Evolutionary conservation across 1,140 invertebrate genomes (phyloP), one percentile per base, ranked within the genome.

Genomic region (Cydia pomonella): DNA sequence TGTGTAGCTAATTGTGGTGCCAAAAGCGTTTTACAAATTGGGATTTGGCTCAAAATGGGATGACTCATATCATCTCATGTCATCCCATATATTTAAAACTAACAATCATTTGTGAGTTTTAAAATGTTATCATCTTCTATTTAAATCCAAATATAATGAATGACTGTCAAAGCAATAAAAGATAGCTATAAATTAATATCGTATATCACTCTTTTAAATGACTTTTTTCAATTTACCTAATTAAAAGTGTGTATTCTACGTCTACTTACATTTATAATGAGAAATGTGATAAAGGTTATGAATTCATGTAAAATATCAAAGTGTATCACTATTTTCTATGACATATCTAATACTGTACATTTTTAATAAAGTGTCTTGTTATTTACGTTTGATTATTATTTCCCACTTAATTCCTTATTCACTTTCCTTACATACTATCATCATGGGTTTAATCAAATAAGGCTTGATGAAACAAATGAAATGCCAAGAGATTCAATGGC

Each of bases 321-420:
- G 73, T 74, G 72, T 79, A 79, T 78, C 76, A 72, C 64, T 77
- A 80, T 78, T 79, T 73, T 81, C 77, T 72, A 75, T 78, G 77
- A 83, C 82, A 83, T 83, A 83, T 83, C 82, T 81, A 79, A 76
- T 75, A 69, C 74, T 78, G 73, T 76, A 75, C 72, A 73, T 77
- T 81, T 79, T 75, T 64, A 16, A 78, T 73, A 64, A 77, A 78
- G 50, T 74, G 53, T 79, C 75, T 81, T 75, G 62, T 79, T 76
- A 78, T 73, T 79, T n/a, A 7, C 7, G 3, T 50, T 4, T 50
- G 1, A 50, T n/a, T 44, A 44, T 16, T 44, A 2, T 44, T 44
- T 16, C 7, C 33, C 10, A 38, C 33, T 38, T 38, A 38, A n/a
- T n/a, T n/a, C n/a, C 29, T 7, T 33, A 0, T 33, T 16, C 44